Base-by-base conservation (phyloP, 2,113 vertebrate genomes). In the Noturus placidus region DNA sequence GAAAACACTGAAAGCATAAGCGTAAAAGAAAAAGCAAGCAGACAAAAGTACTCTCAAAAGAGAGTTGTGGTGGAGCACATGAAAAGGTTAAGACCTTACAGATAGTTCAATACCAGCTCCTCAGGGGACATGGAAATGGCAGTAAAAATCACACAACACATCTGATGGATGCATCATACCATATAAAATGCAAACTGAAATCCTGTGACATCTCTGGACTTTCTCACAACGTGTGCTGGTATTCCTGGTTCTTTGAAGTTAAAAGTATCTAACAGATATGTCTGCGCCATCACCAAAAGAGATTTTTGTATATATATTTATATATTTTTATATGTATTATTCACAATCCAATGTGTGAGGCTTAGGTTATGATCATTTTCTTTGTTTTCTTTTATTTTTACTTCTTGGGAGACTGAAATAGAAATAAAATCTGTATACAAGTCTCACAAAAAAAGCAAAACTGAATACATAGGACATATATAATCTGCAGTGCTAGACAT, bases 111-210 rank as follows among this genome's bases (percentile, higher is more conserved):
- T 67, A 15, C 27, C 30, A 67, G 63, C 82, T 50, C 82, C 57
- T 83, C 15, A 3, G 42, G 82, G n/a, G 38, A 67, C 82, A 67
- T 67, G 63, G 42, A 83, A 83, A 83, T 83, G 61, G 38, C 42
- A 50, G 81, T 17, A n/a, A 38, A 83, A 83, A 83, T 83, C 81
- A 83, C 38, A 67, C 35, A 46, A 83, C 61, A 83, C 59, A 83
- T 83, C 81, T 83, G 81, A 83, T 61, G 65, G 81, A 83, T 4
- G 59, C 81, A 83, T 83, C 59, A 30, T 61, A 83, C 81, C 38
- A 81, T 83, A 22, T 67, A 65, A 83, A 67, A 83, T 83, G 59
- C 81, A 83, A 83, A 83, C 30, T 63, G 80, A 63, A 82, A 5
- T 42, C 35, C 35, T 27, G 81, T 83, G 81, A 67, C 15, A 83